Percentiles rank a stretch among this genome's conserved stretches.
Conservation (phyloP, 2,113 vertebrate species). For the Channa argus region DNA sequence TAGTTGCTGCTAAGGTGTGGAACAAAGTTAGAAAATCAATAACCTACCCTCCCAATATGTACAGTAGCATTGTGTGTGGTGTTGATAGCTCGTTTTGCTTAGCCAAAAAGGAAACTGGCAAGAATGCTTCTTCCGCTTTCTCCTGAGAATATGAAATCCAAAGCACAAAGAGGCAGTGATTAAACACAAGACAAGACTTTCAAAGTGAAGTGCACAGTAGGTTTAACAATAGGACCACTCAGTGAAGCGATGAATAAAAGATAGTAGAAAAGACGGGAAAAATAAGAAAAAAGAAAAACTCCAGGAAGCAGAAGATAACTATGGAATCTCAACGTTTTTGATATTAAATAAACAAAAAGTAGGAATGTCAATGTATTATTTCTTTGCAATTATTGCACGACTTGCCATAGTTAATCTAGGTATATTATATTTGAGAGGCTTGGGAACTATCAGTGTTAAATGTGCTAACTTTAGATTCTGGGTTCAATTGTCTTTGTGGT, state of each 20-base stretch:
- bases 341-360: neutral
- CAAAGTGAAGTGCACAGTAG: neutral
- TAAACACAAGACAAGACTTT: slow-evolving; percentile 16
- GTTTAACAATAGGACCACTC: slow-evolving; percentile 10
- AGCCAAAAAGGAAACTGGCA: slow-evolving; percentile 20
- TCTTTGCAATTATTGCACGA: too few relatives aligned
- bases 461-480: too few relatives aligned
- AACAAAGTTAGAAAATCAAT: slow-evolving; percentile 33
- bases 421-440: too few relatives aligned
- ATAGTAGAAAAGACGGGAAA: too few relatives aligned
- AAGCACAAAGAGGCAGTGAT: slow-evolving; percentile 31
- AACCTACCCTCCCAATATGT: neutral
- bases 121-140: neutral
- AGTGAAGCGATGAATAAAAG: neutral
- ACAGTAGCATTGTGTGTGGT: neutral
- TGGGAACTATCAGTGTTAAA: too few relatives aligned
- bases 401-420: too few relatives aligned
- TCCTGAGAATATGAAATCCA: neutral
- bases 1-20: slow-evolving; percentile 10
- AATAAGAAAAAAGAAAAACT: neutral
- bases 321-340: too few relatives aligned
- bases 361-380: neutral
- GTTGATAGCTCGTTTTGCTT: slow-evolving; percentile 22
- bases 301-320: neutral
- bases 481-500: too few relatives aligned